Base-by-base conservation (phyloP, 2,113 vertebrate genomes). In the Baryphthengus martii region DNA sequence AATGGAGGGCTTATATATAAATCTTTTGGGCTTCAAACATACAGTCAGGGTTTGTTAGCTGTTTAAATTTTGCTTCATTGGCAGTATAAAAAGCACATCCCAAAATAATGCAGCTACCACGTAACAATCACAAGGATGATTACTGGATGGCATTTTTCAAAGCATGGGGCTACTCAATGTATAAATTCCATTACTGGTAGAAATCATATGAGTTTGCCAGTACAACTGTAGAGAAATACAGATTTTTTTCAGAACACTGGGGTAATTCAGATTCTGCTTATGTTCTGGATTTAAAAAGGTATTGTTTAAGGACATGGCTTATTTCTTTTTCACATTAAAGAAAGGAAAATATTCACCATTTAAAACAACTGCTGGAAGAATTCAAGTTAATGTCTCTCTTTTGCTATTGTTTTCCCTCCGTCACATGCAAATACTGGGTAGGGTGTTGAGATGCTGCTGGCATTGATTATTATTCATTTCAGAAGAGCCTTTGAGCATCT, bases 271-370 rank as follows among this genome's bases (percentile, higher is more conserved):
- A 94, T 89, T 93, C 93, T 96, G 88, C 90, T 96, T 97, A 94
- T 96, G 90, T 92, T 96, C 96, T 94, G 73, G 45, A 96, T 94
- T 97, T 87, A 52, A 96, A 89, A 97, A 93, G 92, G 76, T 94
- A 94, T 92, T 92, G 87, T 96, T 96, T 95, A 95, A 87, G 83
- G 62, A 85, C 91, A 90, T 90, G 93, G 93, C 84, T 93, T 93
- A 97, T 96, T 97, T 96, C 87, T 97, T 95, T 97, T 97, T 95
- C 95, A 92, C 89, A 95, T 97, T 95, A 95, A 89, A 96, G 88
- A 94, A 95, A 93, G 73, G 89, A 93, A 94, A 94, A 96, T 96
- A 94, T 93, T 96, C 85, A 68, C 88, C 86, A 93, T 96, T 96
- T 96, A 94, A 94, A 97, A 95, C 90, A 95, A 92, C 91, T 95